A percentile compares a stretch with the other conserved stretches of the same genome.
Evolutionary conservation across 2,888 invertebrate genomes (phyloP).

Genomic region (Trichopoda pennipes): DNA sequence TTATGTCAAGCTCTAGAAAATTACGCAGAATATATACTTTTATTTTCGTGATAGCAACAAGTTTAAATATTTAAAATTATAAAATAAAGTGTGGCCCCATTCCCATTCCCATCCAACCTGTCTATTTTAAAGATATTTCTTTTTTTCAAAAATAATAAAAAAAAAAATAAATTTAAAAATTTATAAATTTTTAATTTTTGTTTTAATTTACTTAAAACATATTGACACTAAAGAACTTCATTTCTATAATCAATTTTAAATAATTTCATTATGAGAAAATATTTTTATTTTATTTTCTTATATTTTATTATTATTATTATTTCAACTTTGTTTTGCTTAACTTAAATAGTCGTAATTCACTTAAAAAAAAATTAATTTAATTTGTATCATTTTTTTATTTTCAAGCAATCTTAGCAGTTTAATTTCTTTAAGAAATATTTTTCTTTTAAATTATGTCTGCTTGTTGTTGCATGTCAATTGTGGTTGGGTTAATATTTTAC

Average conservation of each 20-base stretch:
- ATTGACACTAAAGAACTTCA: slow-evolving; percentile 28
- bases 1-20: no score
- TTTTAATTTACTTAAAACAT: background rate
- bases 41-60: no score
- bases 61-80: no score
- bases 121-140: no score
- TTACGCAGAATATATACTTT: no score
- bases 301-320: no score
- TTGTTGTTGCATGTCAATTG: slow-evolving; percentile 64
- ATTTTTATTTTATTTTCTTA: slow-evolving; percentile 16
- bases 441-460: slow-evolving; percentile 49
- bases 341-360: background rate
- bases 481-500: slow-evolving; percentile 55
- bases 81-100: no score
- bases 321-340: background rate
- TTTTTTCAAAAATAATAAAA: background rate
- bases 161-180: background rate
- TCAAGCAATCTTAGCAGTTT: background rate
- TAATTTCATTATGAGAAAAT: slow-evolving; percentile 2
- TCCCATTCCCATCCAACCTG: no score
- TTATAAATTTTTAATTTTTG: background rate
- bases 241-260: background rate
- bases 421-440: slow-evolving; percentile 36
- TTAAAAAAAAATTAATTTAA: background rate
- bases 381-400: background rate